phyloP scores from a whole-genome alignment of 2,113 vertebrate genomes.

The Myanophis thanlyinensis region DNA sequence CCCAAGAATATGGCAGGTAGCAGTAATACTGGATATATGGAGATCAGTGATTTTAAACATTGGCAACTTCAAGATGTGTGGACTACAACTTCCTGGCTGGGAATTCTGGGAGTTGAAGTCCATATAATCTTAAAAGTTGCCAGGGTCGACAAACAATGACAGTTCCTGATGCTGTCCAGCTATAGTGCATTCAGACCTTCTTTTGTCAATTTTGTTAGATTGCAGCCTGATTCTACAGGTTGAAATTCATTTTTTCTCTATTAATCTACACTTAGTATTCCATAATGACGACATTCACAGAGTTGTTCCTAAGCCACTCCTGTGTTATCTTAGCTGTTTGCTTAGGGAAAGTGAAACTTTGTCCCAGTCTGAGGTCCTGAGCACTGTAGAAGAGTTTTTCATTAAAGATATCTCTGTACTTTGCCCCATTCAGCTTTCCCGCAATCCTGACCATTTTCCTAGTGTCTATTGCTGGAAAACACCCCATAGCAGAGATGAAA shows the following conservation, averaged over 20 bases:
- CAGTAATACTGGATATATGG: not conserved
- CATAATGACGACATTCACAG: no score
- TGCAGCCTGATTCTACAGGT: not conserved
- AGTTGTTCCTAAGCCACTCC: no score
- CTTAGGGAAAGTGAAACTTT: no score
- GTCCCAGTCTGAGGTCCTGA: no score
- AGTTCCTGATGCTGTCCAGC: not conserved
- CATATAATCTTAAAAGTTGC: not conserved
- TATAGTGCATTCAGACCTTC: no score
- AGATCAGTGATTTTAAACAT: not conserved
- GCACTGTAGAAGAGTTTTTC: no score
- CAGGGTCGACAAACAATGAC: not conserved
- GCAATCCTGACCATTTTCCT: no score
- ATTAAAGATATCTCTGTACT: no score
- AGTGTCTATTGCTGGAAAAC: no score
- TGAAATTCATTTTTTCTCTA: not conserved
- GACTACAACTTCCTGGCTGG: not conserved
- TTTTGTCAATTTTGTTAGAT: not conserved
- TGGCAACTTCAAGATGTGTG: not conserved
- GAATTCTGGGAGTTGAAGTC: not conserved
- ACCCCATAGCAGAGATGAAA: no score
- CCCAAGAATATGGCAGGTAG: not conserved
- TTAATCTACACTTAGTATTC: not conserved
- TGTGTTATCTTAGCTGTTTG: no score
- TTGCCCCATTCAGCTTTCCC: no score